These are phyloP conservation scores for Dyspetes luteomarginatus DNA, from an alignment of 2,888 invertebrate species.

Conservation along the genomic window DNA sequence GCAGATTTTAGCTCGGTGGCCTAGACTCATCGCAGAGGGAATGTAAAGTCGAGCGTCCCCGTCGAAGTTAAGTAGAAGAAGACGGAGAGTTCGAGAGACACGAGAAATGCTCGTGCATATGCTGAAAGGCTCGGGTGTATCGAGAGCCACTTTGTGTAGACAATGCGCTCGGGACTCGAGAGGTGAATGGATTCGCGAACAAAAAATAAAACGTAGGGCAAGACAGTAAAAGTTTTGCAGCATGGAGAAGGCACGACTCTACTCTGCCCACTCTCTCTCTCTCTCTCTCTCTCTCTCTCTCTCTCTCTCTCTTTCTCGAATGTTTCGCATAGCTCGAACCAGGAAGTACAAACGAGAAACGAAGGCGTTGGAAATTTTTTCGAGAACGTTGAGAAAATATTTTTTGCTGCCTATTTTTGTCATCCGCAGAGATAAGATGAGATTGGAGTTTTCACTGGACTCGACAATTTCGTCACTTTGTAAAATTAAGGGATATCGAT, in stretches of 20 bases:
- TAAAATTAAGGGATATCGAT: too few relatives aligned
- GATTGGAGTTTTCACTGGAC: background rate
- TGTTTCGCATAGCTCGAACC: conserved; percentile 38
- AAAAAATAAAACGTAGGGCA: conserved; percentile 34
- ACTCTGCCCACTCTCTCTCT: conserved; percentile 27
- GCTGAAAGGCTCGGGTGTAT: conserved; percentile 20
- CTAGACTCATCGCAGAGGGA: conserved; percentile 45
- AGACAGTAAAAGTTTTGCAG: conserved; percentile 50
- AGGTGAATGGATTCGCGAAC: conserved; percentile 55
- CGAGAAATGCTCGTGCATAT: background rate
- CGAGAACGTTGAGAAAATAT: background rate
- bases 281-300: background rate
- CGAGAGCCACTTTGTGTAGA: conserved; percentile 54
- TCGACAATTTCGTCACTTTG: too few relatives aligned
- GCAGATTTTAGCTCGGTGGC: conserved; percentile 33
- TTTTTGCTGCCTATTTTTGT: background rate
- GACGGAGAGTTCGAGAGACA: background rate
- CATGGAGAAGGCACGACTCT: conserved; percentile 43
- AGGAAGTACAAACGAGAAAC: conserved; percentile 42
- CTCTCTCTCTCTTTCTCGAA: background rate
- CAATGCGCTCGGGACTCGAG: conserved; percentile 57
- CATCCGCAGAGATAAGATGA: background rate
- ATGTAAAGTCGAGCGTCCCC: conserved; percentile 56
- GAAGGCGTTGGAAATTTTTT: conserved; percentile 3
- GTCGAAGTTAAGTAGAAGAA: conserved; percentile 34